phyloP scores from a whole-genome alignment of 2,888 invertebrate species.

The Scrobipalpa atriplicella region DNA sequence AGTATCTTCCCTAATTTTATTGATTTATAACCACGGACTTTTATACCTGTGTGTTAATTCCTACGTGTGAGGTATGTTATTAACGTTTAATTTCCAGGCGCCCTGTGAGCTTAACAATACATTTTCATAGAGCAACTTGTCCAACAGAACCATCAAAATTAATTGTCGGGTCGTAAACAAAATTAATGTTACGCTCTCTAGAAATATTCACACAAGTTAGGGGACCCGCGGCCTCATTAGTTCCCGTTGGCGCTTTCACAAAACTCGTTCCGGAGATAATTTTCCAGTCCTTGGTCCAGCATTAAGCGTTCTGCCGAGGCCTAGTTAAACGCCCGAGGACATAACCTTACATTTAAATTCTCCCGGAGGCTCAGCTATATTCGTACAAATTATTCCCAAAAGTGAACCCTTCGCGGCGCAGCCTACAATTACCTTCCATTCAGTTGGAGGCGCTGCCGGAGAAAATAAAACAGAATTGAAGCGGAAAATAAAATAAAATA shows the following conservation, averaged over 20 bases:
- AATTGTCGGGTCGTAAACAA: constrained; percentile 63
- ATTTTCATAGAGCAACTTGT: constrained; percentile 39
- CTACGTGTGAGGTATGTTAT: constrained; percentile 11
- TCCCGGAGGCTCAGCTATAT: constrained; percentile 75
- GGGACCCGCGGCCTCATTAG: constrained; percentile 77
- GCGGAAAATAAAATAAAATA: constrained; percentile 76
- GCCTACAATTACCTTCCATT: constrained; percentile 80
- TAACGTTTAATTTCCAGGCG: constrained; percentile 23
- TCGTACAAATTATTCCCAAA: constrained; percentile 79
- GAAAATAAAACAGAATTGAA: constrained; percentile 76
- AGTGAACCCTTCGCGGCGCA: constrained; percentile 74
- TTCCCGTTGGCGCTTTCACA: constrained; percentile 73
- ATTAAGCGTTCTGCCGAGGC: constrained; percentile 66
- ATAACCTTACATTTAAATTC: constrained; percentile 78
- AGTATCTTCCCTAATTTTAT: no score
- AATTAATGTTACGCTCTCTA: constrained; percentile 73
- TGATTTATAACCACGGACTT: neutral
- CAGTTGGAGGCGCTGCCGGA: constrained; percentile 65
- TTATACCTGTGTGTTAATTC: neutral
- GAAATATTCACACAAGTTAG: constrained; percentile 73
- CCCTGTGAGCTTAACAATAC: constrained; percentile 33
- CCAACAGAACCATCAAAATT: constrained; percentile 66
- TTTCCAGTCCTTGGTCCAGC: constrained; percentile 74
- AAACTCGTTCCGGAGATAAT: constrained; percentile 78
- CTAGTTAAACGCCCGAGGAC: constrained; percentile 63